Percentiles rank a stretch among this genome's conserved stretches.
Evolutionary conservation across 2,888 invertebrate genomes (phyloP).

Genomic region (Rhorus exstirpatorius): DNA sequence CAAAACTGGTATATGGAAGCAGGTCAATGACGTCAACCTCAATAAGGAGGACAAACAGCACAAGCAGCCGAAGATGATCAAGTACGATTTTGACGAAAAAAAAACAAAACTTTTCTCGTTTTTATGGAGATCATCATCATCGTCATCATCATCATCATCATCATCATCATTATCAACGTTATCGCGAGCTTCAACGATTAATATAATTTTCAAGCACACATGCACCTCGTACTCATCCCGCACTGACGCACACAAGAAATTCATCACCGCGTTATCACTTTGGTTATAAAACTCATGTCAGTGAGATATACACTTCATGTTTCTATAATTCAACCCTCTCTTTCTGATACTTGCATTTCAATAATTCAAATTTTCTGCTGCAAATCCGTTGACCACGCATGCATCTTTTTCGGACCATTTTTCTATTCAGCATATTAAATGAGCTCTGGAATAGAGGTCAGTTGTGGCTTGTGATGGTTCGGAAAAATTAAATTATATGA

Average conservation of each 20-base stretch:
- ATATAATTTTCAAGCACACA: neutral
- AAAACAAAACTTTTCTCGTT: too few relatives aligned
- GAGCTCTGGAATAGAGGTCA: too few relatives aligned
- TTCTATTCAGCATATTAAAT: too few relatives aligned
- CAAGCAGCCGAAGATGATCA: slow-evolving; percentile 80
- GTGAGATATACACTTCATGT: slow-evolving; percentile 10
- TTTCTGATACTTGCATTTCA: neutral
- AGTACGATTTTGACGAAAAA: slow-evolving; percentile 79
- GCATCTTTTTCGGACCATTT: too few relatives aligned
- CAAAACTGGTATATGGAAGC: slow-evolving; percentile 97
- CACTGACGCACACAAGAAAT: neutral
- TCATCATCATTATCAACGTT: slow-evolving; percentile 16
- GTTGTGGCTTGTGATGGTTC: too few relatives aligned
- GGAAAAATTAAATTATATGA: slow-evolving; percentile 8
- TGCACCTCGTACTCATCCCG: neutral
- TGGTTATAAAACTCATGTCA: neutral
- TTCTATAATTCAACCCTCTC: neutral
- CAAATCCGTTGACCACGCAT: neutral
- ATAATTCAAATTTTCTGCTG: too few relatives aligned
- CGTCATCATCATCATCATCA: slow-evolving; percentile 40
- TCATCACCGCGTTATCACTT: neutral
- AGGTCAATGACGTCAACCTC: slow-evolving; percentile 91
- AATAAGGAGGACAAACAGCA: slow-evolving; percentile 81
- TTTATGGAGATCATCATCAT: too few relatives aligned
- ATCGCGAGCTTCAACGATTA: slow-evolving; percentile 1